Evolutionary conservation across 2,797 vertebrate genomes (phyloP), one percentile per base, ranked within the genome.

Genomic region (Mus caroli): DNA sequence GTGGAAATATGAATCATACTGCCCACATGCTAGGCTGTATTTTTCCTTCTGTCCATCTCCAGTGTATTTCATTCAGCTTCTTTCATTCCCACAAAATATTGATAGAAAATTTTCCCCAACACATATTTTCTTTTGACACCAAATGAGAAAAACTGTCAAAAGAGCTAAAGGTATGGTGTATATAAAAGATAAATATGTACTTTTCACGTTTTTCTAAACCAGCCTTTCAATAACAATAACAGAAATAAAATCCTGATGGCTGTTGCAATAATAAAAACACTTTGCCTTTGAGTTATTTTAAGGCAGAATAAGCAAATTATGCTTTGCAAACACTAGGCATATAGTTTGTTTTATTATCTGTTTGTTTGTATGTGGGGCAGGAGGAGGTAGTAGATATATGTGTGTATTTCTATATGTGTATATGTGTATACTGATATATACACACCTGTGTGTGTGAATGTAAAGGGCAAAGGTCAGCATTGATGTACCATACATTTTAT

Each of bases 111-210:
- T 77, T 52, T 96, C 78, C 37, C 31, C 97, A 78, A 93, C 86
- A 95, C 2, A 1, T 95, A 94, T 97, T 95, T 98, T 94, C 87
- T 96, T 95, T 94, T 92, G 86, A 85, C 97, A 98, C 95, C 92
- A 77, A 96, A 94, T 67, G 85, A 94, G 82, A 50, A 97, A 97
- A 94, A 58, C 79, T 76, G 54, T 93, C 94, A 97, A 90, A 37
- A 17, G 12, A 11, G 6, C 77, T 91, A 92, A 97, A 96, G 69
- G 78, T 95, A 95, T 77, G 79, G 86, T 73, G 31, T 62, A 89
- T 96, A 95, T 64, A 94, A 95, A 95, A 96, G 95, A 96, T 56
- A 93, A 91, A 97, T 97, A 75, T 86, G 69, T 78, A 88, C 88
- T 95, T 94, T 84, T 83, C 67, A 83, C 86, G 85, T 94, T 71